Conservation (phyloP, 2,797 vertebrate genomes). For the Pseudomugil tenellus region DNA sequence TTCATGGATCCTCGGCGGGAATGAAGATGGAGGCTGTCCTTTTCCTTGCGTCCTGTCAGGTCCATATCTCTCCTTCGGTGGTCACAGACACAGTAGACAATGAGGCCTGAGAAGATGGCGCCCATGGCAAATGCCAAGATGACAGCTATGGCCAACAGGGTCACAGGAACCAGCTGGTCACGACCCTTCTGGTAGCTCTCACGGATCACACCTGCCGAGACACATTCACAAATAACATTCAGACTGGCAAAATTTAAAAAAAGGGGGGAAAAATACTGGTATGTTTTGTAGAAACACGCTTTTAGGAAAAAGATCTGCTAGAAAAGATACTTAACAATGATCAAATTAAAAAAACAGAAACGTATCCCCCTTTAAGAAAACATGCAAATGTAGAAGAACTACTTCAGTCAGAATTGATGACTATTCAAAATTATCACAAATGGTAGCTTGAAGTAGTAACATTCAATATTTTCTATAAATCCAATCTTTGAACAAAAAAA, state of each 20-base stretch:
- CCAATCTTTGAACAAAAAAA: conserved; percentile 64
- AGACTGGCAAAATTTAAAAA: conserved; percentile 27
- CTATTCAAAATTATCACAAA: conserved; percentile 55
- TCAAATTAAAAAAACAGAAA: conserved; percentile 34
- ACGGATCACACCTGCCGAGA: conserved; percentile 95
- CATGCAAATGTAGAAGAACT: conserved; percentile 57
- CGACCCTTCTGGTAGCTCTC: conserved; percentile 98
- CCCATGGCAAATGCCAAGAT: conserved; percentile 98
- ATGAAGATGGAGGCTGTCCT: conserved; percentile 87
- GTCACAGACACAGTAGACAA: conserved; percentile 97
- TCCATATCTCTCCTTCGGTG: conserved; percentile 91
- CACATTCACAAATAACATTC: conserved; percentile 68
- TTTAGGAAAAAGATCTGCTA: conserved; percentile 25
- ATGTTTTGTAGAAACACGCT: conserved; percentile 15
- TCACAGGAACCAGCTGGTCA: conserved; percentile 96
- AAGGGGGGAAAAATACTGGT: not conserved
- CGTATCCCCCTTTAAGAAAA: conserved; percentile 63
- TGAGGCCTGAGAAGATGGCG: conserved; percentile 94
- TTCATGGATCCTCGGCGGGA: conserved; percentile 95
- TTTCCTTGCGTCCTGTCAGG: conserved; percentile 89
- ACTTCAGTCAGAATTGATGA: conserved; percentile 49
- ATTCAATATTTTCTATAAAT: conserved; percentile 67
- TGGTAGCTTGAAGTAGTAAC: conserved; percentile 55
- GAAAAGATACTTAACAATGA: conserved; percentile 27
- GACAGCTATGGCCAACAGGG: conserved; percentile 94